Evolutionary conservation across 1,140 invertebrate species (phyloP), one percentile per base, ranked within the genome.

Genomic region (Platyscapa corneri): DNA sequence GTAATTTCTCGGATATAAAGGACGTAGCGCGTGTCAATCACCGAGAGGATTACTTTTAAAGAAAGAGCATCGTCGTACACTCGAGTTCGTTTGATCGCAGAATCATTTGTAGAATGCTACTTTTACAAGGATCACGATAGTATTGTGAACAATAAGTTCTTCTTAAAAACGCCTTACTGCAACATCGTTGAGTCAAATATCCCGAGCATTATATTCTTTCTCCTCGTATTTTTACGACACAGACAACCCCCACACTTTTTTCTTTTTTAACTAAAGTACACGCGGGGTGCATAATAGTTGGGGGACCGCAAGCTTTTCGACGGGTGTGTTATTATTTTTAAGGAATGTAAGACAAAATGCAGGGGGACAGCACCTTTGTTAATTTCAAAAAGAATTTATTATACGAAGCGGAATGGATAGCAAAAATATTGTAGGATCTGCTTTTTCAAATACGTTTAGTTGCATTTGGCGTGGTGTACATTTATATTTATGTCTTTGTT

Each of bases 141-240:
- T 81, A n/a, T 46, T 23, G 18, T 65, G 42, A 65, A 81, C 72
- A 81, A 81, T 72, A 65, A 81, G 65, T 72, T 18, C 3, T 49
- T 81, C 65, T 81, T 70, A 49, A 72, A 70, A 72, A n/a, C 79
- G 79, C 42, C 12, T 12, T 5, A 12, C 42, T 46, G 12, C 12
- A 12, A 46, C 6, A 12, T 46, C 42, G 6, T 46, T 46, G 12
- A 46, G 42, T 46, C 42, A 12, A 46, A 46, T 46, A 46, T 46
- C 42, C 12, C 6, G 6, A 12, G 12, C 42, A 46, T 46, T 46
- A 46, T 5, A 12, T 46, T 46, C 12, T 46, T 46, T 46, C 42
- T 46, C 5, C 42, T 46, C 42, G 42, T 46, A 46, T 46, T 46
- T 46, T 46, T 46, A 46, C 5, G 42, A 12, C 42, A 46, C 42